Evolutionary conservation across 1,140 invertebrate genomes (phyloP), one percentile per base, ranked within the genome.

Genomic region (Cephus cinctus): DNA sequence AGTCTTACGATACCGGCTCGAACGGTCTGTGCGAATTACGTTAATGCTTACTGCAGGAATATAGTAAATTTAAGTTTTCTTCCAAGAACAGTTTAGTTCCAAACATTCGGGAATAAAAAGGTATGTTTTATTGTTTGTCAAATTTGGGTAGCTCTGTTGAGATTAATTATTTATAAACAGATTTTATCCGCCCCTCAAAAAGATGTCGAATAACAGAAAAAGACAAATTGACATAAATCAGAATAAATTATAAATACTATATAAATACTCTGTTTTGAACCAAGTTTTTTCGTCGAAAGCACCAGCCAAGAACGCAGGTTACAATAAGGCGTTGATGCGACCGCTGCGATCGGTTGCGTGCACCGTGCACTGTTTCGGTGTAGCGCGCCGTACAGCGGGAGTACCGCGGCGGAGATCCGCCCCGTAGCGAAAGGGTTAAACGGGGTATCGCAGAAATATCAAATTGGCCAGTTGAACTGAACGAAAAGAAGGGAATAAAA

Each of bases 401-500:
- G 25, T 27, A 27, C 25, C 25, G 25, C 25, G 25, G 25, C 25
- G 25, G 25, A 27, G 25, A 27, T 8, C n/a, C 25, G 6, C 6
- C 25, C 25, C 25, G 25, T 27, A 27, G 25, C n/a, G 25, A 27
- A 27, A 27, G 25, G 25, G 25, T 27, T 27, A 27, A 27, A 27
- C 6, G 25, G 25, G 25, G n/a, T n/a, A n/a, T 27, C 25, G 25
- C 25, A 27, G 25, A 27, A 27, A 27, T n/a, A 27, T 27, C 25
- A 27, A 27, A 27, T 27, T 27, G 25, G 25, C 25, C 25, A 27
- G 6, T n/a, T n/a, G 6, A n/a, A n/a, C 25, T n/a, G n/a, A n/a
- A 27, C 6, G 25, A 27, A 27, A n/a, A n/a, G 25, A n/a, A 8
- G 25, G 18, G 43, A 35, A 52, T 51, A 57, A 60, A 61, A 61